These are phyloP conservation scores for Hippocampus abdominalis DNA, from an alignment of 2,113 vertebrate genomes.

Conservation along the genomic window DNA sequence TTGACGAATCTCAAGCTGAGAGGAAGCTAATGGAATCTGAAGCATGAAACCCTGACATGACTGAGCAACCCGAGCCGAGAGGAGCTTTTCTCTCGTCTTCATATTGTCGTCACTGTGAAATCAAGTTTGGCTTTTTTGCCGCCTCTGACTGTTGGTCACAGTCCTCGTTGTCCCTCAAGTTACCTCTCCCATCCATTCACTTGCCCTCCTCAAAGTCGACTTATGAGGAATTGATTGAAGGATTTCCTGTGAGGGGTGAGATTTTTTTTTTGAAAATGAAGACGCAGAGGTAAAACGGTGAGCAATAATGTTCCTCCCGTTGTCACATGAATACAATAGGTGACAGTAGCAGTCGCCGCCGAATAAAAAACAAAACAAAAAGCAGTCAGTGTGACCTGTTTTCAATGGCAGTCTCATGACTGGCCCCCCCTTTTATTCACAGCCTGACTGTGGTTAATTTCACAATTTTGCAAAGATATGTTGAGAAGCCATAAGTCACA, in stretches of 20 bases:
- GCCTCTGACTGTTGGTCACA: background rate
- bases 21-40: constrained; percentile 72
- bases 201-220: background rate
- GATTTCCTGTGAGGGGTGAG: background rate
- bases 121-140: constrained; percentile 19
- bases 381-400: background rate
- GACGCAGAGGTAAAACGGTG: background rate
- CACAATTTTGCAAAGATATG: background rate
- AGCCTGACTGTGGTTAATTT: background rate
- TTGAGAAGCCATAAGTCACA: background rate
- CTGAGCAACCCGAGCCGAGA: constrained; percentile 62
- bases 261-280: background rate
- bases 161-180: background rate
- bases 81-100: constrained; percentile 53
- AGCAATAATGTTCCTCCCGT: background rate
- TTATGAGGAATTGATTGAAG: background rate
- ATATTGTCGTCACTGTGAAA: constrained; percentile 34
- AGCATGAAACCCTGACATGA: constrained; percentile 68
- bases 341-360: background rate
- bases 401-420: constrained; percentile 2
- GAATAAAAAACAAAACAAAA: background rate
- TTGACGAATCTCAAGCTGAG: constrained; percentile 50
- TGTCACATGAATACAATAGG: background rate
- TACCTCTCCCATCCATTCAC: constrained; percentile 3
- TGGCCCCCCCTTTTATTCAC: background rate